Evolutionary conservation across 2,113 vertebrate genomes (phyloP).

Genomic region (Piaya cayana): DNA sequence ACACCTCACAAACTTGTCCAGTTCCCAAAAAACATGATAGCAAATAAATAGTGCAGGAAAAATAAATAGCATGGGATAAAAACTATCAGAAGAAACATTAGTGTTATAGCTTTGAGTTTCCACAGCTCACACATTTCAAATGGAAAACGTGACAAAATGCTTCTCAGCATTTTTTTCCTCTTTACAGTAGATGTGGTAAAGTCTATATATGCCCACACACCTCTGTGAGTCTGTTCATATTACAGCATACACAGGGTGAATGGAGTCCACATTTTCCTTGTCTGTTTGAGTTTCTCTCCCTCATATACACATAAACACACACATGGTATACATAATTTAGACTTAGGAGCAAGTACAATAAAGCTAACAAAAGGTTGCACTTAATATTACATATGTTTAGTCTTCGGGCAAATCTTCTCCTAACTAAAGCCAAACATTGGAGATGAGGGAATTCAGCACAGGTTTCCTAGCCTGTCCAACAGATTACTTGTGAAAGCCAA

Average conservation of each 20-base stretch:
- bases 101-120: slow-evolving; percentile 60
- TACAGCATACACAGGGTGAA: not conserved
- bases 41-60: slow-evolving; percentile 71
- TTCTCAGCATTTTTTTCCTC: slow-evolving; percentile 11
- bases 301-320: slow-evolving; percentile 11
- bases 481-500: slow-evolving; percentile 62
- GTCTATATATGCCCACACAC: slow-evolving; percentile 25
- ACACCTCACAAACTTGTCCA: slow-evolving; percentile 59
- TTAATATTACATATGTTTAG: slow-evolving; percentile 48
- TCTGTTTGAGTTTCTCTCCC: not conserved
- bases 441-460: slow-evolving; percentile 19
- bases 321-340: slow-evolving; percentile 38
- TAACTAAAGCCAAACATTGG: not conserved
- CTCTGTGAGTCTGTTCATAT: slow-evolving; percentile 28
- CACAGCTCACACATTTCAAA: slow-evolving; percentile 38
- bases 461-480: slow-evolving; percentile 45
- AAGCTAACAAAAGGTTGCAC: slow-evolving; percentile 17
- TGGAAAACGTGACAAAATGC: slow-evolving; percentile 60
- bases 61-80: slow-evolving; percentile 68
- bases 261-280: slow-evolving; percentile 48
- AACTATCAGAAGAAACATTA: slow-evolving; percentile 44
- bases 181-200: slow-evolving; percentile 46
- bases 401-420: slow-evolving; percentile 60
- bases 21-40: slow-evolving; percentile 64
- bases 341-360: slow-evolving; percentile 45